phyloP scores from a whole-genome alignment of 2,797 vertebrate genomes.

The Pempheris klunzingeri region DNA sequence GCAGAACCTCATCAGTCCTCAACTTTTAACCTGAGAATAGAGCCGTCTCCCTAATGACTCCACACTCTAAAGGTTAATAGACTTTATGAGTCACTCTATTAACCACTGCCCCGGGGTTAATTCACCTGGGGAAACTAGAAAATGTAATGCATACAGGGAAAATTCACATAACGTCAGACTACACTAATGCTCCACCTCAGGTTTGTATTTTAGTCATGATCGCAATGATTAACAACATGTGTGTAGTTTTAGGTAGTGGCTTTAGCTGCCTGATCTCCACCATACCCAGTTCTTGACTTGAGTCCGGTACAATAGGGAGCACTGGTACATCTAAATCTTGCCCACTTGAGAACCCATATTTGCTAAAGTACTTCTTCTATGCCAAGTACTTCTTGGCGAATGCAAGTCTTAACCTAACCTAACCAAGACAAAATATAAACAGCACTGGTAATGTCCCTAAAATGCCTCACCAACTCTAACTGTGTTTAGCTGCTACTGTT shows the following conservation, averaged over 20 bases:
- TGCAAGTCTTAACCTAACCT: not conserved
- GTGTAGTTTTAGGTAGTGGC: not conserved
- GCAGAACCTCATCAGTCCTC: constrained; percentile 9
- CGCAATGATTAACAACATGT: too few species aligned
- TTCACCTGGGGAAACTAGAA: not conserved
- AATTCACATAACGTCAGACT: not conserved
- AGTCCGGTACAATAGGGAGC: not conserved
- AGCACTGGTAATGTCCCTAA: not conserved
- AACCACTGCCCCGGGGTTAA: not conserved
- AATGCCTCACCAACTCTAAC: not conserved
- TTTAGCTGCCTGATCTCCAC: not conserved
- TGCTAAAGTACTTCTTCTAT: too few species aligned
- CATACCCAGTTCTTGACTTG: not conserved
- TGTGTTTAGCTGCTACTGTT: not conserved
- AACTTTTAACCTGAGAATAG: constrained; percentile 7
- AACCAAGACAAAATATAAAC: not conserved
- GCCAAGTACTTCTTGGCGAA: not conserved
- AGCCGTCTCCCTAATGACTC: constrained; percentile 3
- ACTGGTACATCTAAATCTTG: not conserved
- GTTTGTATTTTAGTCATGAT: not conserved
- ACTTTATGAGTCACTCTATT: constrained; percentile 36
- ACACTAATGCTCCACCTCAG: not conserved
- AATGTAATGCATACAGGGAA: not conserved
- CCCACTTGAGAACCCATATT: too few species aligned
- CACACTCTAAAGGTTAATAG: constrained; percentile 33